Percentiles rank a stretch among this genome's conserved stretches.
Evolutionary conservation across 2,888 invertebrate genomes (phyloP).

Genomic region (Eurytoma californica): DNA sequence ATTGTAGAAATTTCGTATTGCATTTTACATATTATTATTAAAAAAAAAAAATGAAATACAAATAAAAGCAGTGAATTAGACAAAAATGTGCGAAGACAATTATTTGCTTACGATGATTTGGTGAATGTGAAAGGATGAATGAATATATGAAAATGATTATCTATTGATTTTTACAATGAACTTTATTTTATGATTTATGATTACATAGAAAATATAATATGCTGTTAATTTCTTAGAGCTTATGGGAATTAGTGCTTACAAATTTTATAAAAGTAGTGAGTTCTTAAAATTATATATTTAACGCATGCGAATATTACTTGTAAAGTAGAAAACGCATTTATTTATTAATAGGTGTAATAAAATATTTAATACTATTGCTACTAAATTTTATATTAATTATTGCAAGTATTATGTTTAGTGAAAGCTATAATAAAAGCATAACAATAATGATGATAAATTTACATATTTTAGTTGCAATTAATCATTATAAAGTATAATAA

Average conservation of each 20-base stretch:
- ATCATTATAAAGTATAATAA: neutral
- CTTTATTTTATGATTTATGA: slow-evolving; percentile 26
- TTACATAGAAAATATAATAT: slow-evolving; percentile 15
- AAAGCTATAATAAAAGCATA: no score
- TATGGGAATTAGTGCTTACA: slow-evolving; percentile 4
- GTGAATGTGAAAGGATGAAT: slow-evolving; percentile 34
- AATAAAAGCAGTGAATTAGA: slow-evolving; percentile 11
- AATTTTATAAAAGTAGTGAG: slow-evolving; percentile 5
- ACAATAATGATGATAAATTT: no score
- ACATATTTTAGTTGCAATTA: neutral
- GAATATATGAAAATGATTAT: slow-evolving; percentile 36
- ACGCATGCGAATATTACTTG: neutral
- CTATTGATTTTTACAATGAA: slow-evolving; percentile 31
- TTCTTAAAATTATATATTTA: neutral
- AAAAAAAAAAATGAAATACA: slow-evolving; percentile 31
- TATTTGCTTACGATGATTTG: slow-evolving; percentile 8
- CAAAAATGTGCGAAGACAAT: slow-evolving; percentile 33
- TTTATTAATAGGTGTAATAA: neutral
- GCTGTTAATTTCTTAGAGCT: neutral
- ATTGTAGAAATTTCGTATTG: slow-evolving; percentile 38
- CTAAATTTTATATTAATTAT: neutral
- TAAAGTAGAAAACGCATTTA: neutral
- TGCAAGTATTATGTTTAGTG: no score
- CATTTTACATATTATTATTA: neutral
- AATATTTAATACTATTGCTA: neutral